These are phyloP conservation scores for Crambe crambe DNA, from an alignment of 37 sponge, comb jelly and placozoan genomes.

Conservation along the genomic window DNA sequence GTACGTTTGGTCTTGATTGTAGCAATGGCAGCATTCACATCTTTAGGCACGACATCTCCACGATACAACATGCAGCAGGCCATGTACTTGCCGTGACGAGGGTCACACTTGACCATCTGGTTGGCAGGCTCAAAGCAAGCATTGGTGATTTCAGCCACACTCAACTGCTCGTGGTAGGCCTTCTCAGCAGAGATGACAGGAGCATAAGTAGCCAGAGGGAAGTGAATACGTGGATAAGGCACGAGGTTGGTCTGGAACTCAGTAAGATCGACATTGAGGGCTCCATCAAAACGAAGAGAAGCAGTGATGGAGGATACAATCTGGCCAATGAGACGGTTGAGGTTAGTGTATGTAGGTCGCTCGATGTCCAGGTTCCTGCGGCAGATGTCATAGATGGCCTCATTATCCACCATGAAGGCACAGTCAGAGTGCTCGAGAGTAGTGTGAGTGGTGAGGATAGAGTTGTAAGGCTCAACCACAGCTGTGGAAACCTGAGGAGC, in stretches of 20 bases:
- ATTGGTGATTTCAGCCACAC: conserved; percentile 90
- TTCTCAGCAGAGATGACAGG: conserved; percentile 88
- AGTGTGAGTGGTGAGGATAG: conserved; percentile 93
- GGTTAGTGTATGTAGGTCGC: conserved; percentile 85
- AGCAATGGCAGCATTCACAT: conserved; percentile 95
- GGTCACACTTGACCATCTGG: conserved; percentile 97
- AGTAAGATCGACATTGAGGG: conserved; percentile 92
- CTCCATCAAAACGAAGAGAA: conserved; percentile 95
- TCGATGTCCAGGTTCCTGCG: conserved; percentile 92
- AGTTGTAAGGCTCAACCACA: conserved; percentile 99
- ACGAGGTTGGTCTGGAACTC: conserved; percentile 98
- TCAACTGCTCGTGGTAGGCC: conserved; percentile 88
- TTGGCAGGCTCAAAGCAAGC: conserved; percentile 96
- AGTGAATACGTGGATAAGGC: conserved; percentile 97
- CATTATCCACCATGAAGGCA: conserved; percentile 99
- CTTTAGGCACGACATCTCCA: conserved; percentile 97
- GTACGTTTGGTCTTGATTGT: conserved; percentile 97
- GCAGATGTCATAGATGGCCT: conserved; percentile 98
- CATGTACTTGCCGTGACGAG: conserved; percentile 97
- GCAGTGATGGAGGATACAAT: conserved; percentile 99
- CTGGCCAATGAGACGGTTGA: conserved; percentile 89
- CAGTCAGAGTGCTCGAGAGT: conserved; percentile 96
- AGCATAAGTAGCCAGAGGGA: conserved; percentile 94
- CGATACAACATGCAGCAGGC: conserved; percentile 95
- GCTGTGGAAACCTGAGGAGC: conserved; percentile 96